Evolutionary conservation across 2,113 vertebrate species (phyloP), one percentile per base, ranked within the genome.

Genomic region (Trogon surrucura): DNA sequence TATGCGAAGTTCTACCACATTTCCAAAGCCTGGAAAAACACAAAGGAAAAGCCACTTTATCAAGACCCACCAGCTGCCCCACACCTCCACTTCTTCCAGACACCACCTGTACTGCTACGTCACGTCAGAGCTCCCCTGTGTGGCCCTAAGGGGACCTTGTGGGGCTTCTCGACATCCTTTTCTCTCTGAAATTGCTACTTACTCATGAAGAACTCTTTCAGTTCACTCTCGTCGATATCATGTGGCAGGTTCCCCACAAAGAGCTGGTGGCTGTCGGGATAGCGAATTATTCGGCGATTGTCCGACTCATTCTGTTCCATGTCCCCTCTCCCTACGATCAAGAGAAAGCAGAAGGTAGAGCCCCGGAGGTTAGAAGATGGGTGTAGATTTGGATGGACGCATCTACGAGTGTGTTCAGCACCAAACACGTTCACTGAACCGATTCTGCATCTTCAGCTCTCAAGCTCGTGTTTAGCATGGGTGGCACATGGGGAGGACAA

Each of bases 161-260:
- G 0, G 13, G 47, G 22, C 38, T 65, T 58, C 30, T 44, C 44
- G n/a, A 12, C 3, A 4, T 32, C 13, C 45, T 56, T 45, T 38
- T 32, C 45, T 27, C 72, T 58, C 58, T 51, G 44, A 17, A 67
- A n/a, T 10, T 3, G 32, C 15, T 70, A 98, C 99, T 93, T 98
- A 99, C 99, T 99, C 99, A 99, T 99, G 96, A 99, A 99, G 95
- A 99, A 99, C 61, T 99, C 99, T 38, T 99, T 99, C 77, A 99
- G 98, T 81, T 99, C 99, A 48, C 98, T 98, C 97, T 99, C 99
- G 60, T 99, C 98, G 47, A 99, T 99, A 80, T 99, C 99, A 36
- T 99, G 98, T 1, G 99, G 99, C 93, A 99, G 97, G 94, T 99
- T 99, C 71, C 99, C 99, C 79, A 99, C 99, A 81, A 99, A 99